phyloP scores from a whole-genome alignment of 2,888 invertebrate genomes.

The Latheticus oryzae region DNA sequence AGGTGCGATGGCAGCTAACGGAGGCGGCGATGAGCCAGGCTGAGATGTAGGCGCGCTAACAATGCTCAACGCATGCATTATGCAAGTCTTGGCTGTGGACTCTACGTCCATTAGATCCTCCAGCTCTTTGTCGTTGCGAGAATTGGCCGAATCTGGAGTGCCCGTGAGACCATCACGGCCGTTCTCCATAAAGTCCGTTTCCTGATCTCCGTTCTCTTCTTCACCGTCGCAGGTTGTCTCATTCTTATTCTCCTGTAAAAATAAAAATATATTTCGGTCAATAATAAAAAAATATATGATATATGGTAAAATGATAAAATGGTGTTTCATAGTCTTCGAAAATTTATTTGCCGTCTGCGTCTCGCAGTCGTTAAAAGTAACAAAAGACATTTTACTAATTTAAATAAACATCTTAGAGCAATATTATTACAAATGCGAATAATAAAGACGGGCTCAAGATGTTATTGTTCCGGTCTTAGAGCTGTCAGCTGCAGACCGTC shows the following conservation, averaged over 20 bases:
- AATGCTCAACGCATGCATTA: conserved; percentile 69
- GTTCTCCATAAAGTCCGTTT: conserved; percentile 66
- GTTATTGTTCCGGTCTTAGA: conserved; percentile 59
- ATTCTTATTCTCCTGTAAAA: conserved; percentile 60
- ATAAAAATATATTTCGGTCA: conserved; percentile 19
- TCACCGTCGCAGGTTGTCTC: conserved; percentile 53
- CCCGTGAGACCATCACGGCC: conserved; percentile 66
- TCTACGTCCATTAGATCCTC: conserved; percentile 69
- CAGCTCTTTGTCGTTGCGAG: conserved; percentile 68
- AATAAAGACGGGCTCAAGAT: conserved; percentile 58
- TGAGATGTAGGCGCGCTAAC: conserved; percentile 64
- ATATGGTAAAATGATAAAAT: too few relatives aligned
- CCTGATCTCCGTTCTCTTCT: conserved; percentile 63
- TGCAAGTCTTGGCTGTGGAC: conserved; percentile 66
- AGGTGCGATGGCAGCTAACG: conserved; percentile 61
- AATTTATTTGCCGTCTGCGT: too few relatives aligned
- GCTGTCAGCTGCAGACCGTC: conserved; percentile 56
- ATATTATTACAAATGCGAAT: conserved; percentile 62
- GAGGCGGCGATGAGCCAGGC: conserved; percentile 60
- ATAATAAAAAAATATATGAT: too few relatives aligned
- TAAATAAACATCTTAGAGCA: conserved; percentile 63
- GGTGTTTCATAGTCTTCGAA: too few relatives aligned
- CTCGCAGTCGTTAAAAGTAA: conserved; percentile 50
- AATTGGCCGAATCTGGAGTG: conserved; percentile 68
- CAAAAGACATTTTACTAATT: conserved; percentile 57